phyloP scores from a whole-genome alignment of 1,140 invertebrate genomes.

The Bombus impatiens region DNA sequence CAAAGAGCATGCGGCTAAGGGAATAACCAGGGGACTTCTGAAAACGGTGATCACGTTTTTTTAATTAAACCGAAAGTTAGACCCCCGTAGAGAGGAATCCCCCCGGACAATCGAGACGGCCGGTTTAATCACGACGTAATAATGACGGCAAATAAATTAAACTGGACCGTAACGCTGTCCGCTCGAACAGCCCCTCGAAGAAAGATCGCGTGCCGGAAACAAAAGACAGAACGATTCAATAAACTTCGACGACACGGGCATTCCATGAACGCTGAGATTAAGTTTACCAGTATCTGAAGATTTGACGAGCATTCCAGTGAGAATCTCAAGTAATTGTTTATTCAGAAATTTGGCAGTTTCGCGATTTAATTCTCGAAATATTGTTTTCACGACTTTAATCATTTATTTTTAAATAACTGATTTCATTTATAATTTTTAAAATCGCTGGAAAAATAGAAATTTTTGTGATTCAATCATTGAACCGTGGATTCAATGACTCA shows the following conservation, averaged over 20 bases:
- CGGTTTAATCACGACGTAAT: constrained; percentile 73
- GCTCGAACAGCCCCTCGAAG: constrained; percentile 57
- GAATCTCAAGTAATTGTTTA: background rate
- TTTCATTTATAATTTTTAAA: no score
- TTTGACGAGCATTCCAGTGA: background rate
- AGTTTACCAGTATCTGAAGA: background rate
- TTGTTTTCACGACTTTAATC: no score
- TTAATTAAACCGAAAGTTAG: constrained; percentile 74
- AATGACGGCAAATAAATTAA: constrained; percentile 73
- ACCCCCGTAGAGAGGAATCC: constrained; percentile 39
- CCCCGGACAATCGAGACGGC: constrained; percentile 60
- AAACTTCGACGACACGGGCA: constrained; percentile 31
- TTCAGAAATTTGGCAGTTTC: background rate
- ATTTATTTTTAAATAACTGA: no score
- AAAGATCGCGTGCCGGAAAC: constrained; percentile 62
- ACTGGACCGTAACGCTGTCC: constrained; percentile 62
- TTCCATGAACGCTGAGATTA: background rate
- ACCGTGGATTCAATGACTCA: no score
- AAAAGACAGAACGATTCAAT: constrained; percentile 61
- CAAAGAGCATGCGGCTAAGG: constrained; percentile 11
- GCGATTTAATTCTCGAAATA: no score
- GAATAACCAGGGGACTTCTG: constrained; percentile 47
- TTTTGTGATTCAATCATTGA: no score
- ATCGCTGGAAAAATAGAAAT: no score
- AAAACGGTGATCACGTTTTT: constrained; percentile 71